A percentile compares a stretch with the other conserved stretches of the same genome.
Evolutionary conservation across 2,888 invertebrate species (phyloP).

Genomic region (Alloscopus bannaensis): DNA sequence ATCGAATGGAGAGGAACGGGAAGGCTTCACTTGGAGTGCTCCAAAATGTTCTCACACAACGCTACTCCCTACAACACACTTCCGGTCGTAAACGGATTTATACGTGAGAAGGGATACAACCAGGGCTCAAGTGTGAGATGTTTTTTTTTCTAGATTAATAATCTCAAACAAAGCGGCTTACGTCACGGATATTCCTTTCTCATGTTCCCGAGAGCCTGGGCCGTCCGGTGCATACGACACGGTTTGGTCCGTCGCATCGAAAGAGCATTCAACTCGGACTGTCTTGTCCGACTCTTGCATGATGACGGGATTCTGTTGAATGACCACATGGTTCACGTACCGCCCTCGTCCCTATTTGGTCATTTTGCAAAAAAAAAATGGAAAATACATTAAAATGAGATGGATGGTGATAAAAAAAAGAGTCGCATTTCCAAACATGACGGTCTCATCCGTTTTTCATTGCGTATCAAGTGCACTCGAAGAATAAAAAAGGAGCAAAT

Average conservation of each 20-base stretch:
- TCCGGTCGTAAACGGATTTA: conserved; percentile 23
- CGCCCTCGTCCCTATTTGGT: conserved; percentile 75
- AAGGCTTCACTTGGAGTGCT: too few relatives aligned
- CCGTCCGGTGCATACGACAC: conserved; percentile 75
- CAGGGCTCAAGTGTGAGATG: background rate
- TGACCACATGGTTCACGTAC: conserved; percentile 77
- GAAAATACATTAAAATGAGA: background rate
- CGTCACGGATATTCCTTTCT: conserved; percentile 75
- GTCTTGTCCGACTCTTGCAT: conserved; percentile 77
- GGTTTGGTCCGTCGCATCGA: conserved; percentile 76
- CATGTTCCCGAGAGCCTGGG: conserved; percentile 73
- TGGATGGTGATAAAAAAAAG: background rate
- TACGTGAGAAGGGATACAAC: background rate
- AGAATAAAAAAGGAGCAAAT: too few relatives aligned
- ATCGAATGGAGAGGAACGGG: too few relatives aligned
- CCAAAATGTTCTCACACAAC: too few relatives aligned
- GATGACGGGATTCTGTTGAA: conserved; percentile 77
- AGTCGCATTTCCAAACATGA: background rate
- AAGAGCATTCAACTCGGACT: conserved; percentile 76
- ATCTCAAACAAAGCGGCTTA: conserved; percentile 70
- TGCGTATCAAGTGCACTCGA: too few relatives aligned
- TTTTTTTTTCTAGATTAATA: background rate
- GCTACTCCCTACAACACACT: background rate
- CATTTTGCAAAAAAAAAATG: conserved; percentile 11
- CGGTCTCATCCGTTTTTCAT: too few relatives aligned